Percentiles rank a stretch among this genome's conserved stretches.
These are phyloP conservation scores for Neuroterus valhalla DNA, from an alignment of 1,140 invertebrate species.

Conservation along the genomic window DNA sequence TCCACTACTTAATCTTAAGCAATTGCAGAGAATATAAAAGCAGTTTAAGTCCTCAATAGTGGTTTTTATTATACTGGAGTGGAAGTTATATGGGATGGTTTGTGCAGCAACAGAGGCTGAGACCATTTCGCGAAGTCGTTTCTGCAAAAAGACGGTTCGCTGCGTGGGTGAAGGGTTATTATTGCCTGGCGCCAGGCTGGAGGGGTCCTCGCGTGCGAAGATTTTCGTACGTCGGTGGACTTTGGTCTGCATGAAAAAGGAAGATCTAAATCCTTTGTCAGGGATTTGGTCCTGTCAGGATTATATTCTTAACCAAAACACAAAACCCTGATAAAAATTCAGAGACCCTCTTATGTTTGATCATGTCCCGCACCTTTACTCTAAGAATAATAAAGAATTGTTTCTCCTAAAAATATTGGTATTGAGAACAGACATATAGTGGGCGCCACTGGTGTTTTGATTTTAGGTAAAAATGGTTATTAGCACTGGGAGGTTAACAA, in stretches of 20 bases:
- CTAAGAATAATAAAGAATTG: no score
- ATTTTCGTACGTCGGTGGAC: slow-evolving; percentile 20
- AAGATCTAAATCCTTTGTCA: slow-evolving; percentile 29
- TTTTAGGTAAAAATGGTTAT: no score
- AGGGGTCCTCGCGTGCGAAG: slow-evolving; percentile 38
- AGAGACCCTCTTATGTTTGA: not conserved
- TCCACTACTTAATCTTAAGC: not conserved
- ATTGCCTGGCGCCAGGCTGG: slow-evolving; percentile 65
- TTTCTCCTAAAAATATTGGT: no score
- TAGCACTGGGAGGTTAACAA: no score
- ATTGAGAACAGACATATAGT: no score
- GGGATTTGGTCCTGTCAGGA: slow-evolving; percentile 4
- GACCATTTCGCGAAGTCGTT: not conserved
- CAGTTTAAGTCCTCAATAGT: not conserved
- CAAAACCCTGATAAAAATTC: slow-evolving; percentile 3
- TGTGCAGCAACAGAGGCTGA: slow-evolving; percentile 19
- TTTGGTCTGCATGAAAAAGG: slow-evolving; percentile 4
- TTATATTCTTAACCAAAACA: not conserved
- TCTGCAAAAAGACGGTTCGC: slow-evolving; percentile 52
- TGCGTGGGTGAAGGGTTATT: slow-evolving; percentile 68
- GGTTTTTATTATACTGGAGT: not conserved
- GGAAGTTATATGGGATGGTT: not conserved
- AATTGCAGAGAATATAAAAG: slow-evolving; percentile 4
- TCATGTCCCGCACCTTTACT: not conserved
- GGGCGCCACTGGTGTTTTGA: no score